Evolutionary conservation across 2,113 vertebrate genomes (phyloP), one percentile per base, ranked within the genome.

Genomic region (Prionailurus bengalensis): DNA sequence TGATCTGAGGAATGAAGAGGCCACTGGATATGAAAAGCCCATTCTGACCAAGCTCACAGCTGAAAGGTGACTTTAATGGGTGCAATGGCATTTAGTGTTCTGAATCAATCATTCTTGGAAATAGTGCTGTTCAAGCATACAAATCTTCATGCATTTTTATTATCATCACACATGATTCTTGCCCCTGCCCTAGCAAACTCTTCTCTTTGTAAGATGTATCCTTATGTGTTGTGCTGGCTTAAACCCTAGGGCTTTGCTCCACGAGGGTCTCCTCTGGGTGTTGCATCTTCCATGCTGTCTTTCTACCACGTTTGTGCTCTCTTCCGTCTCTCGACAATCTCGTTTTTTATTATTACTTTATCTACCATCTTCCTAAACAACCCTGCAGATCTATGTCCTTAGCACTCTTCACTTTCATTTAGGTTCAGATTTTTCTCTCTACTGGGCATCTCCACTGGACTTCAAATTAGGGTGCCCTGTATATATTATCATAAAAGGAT

Each of bases 21-120:
- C 36, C 66, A 68, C 78, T 36, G 29, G 17, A 0, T 96, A 92
- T 0, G 88, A 99, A 55, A 98, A 98, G 7, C 97, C 97, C 23
- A 0, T 97, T 48, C 98, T 99, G 70, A 81, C 98, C 33, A 87
- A 95, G 53, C 84, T 99, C 63, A 98, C 98, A 29, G 94, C 99
- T 6, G 97, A 98, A 97, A 99, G 99, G 99, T 99, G 97, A 95
- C 73, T 90, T 45, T 31, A 66, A 5, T 66, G 61, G 48, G 25
- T 33, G 17, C 13, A 33, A 4, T 15, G 33, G 70, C 68, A 39
- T 45, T 48, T n/a, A 74, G 25, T 10, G 7, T 29, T 21, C 53
- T 76, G 36, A 33, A 78, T 48, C 36, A 88, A 51, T 73, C 68
- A 36, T 73, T 58, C 55, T 73, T 73, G 15, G 51, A 71, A 86